These are phyloP conservation scores for Polypedilum vanderplanki DNA, from an alignment of 1,140 invertebrate genomes.

Conservation along the genomic window DNA sequence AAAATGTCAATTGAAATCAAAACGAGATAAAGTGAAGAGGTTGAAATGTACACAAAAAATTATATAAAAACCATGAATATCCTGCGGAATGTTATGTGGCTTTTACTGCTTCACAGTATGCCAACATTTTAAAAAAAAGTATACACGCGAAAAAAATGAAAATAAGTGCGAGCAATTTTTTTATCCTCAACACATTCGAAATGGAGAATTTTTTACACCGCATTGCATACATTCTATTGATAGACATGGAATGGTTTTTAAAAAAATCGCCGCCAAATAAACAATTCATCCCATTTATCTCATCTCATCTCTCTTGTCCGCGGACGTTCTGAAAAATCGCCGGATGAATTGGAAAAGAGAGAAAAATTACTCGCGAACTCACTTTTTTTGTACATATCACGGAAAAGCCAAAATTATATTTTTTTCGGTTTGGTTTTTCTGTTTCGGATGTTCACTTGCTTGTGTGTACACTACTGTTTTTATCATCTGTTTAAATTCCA, in stretches of 20 bases:
- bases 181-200: neutral
- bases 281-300: slow-evolving; percentile 29
- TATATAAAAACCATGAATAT: neutral
- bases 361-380: neutral
- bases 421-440: slow-evolving; percentile 20
- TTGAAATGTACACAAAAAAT: neutral
- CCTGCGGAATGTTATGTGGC: slow-evolving; percentile 28
- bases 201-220: neutral
- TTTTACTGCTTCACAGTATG: neutral
- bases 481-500: slow-evolving; percentile 6
- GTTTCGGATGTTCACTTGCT: slow-evolving; percentile 7
- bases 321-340: too few species aligned
- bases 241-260: neutral
- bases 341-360: neutral
- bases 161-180: neutral
- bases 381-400: slow-evolving; percentile 17
- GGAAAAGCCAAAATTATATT: slow-evolving; percentile 26
- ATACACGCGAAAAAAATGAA: neutral
- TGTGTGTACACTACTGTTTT: neutral
- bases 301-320: neutral
- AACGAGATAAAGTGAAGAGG: slow-evolving; percentile 15
- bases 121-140: neutral
- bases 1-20: slow-evolving; percentile 28
- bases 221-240: slow-evolving; percentile 27
- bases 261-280: slow-evolving; percentile 22